These are phyloP conservation scores for Camponotus floridanus DNA, from an alignment of 1,140 invertebrate genomes.

Conservation along the genomic window DNA sequence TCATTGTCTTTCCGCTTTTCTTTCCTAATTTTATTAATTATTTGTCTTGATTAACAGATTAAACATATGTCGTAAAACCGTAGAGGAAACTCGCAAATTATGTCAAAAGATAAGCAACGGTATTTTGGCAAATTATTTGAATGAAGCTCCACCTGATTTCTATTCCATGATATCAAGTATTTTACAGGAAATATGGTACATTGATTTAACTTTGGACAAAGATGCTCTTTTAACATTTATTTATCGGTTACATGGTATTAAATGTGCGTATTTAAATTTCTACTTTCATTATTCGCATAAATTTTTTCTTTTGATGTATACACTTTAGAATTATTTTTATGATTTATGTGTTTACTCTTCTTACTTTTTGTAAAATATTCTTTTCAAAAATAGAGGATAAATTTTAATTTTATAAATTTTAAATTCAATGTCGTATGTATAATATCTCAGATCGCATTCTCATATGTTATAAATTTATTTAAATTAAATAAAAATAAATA, in stretches of 20 bases:
- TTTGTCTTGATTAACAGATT: slow-evolving; percentile 51
- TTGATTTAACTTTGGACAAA: slow-evolving; percentile 53
- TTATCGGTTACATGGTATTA: neutral
- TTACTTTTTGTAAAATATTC: no score
- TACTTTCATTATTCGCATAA: neutral
- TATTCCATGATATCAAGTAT: neutral
- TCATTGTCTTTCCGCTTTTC: neutral
- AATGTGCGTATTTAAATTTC: slow-evolving; percentile 10
- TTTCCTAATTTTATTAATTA: neutral
- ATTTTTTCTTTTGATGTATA: neutral
- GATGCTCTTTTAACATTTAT: slow-evolving; percentile 51
- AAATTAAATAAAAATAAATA: no score
- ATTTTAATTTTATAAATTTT: no score
- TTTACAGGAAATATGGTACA: slow-evolving; percentile 63
- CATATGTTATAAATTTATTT: no score
- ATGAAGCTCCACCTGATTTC: slow-evolving; percentile 48
- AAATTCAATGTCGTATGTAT: no score
- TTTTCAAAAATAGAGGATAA: no score
- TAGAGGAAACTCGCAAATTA: slow-evolving; percentile 72
- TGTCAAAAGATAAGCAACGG: slow-evolving; percentile 68
- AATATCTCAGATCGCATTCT: no score
- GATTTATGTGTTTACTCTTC: no score
- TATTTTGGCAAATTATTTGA: slow-evolving; percentile 56
- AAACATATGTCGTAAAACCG: slow-evolving; percentile 77
- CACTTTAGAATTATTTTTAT: no score